Base-by-base conservation (phyloP, 2,888 invertebrate species). In the Drosophila macrothrix region DNA sequence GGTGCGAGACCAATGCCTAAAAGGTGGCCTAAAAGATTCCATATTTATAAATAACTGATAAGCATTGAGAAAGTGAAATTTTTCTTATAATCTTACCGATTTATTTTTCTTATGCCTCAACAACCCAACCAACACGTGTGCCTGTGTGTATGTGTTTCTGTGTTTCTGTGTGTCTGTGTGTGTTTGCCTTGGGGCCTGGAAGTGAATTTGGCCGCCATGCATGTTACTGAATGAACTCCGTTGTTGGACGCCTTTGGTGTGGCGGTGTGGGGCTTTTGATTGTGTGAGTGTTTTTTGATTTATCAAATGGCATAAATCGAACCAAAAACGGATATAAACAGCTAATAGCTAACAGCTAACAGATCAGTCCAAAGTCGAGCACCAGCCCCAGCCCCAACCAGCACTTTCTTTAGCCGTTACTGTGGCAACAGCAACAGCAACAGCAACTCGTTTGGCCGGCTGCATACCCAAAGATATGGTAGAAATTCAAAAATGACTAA, bases 31-130 rank as follows among this genome's bases (percentile, higher is more conserved):
- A 33, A 46, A 29, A 35, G 73, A 76, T 74, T 73, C 81, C 84
- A 90, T 83, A 86, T 84, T 80, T 90, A 84, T 75, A 69, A 76
- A 80, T 85, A 88, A 88, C 84, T 83, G 86, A 83, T 78, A 86
- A 78, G 69, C 75, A 74, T 70, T 79, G 88, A 83, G 88, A 89
- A 89, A 89, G 89, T 89, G 89, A 89, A 89, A 90, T 87, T 84
- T 90, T 82, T 83, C 71, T 65, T 74, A 70, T 82, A 84, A 84
- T 82, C 86, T 83, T 70, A 70, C 58, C 78, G 80, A 82, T 89
- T 84, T 84, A 75, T 80, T 82, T 79, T 39, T 39, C 14, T 9
- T 83, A 61, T 73, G 73, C 73, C 84, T 82, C 78, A 76, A 73
- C 82, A 67, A 39, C 10, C 75, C 82, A 67, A 19, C 10, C n/a